A percentile compares a stretch with the other conserved stretches of the same genome.
These are phyloP conservation scores for Turritopsis dohrnii DNA, from an alignment of 30 jellyfish, hydroid and myxozoan genomes.

Conservation along the genomic window DNA sequence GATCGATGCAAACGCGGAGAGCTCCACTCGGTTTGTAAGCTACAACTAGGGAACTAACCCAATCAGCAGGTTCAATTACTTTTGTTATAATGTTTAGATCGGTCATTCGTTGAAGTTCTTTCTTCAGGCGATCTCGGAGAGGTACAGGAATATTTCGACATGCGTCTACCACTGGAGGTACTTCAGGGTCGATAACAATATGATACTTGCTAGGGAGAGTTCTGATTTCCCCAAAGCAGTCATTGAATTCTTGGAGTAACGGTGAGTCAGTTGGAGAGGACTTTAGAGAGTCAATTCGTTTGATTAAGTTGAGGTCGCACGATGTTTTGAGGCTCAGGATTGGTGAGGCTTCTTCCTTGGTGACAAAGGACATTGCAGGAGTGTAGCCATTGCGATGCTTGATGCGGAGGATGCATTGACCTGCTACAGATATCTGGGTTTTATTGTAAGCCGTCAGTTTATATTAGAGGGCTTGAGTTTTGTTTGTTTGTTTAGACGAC, in stretches of 20 bases:
- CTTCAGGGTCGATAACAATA: slow-evolving; percentile 47
- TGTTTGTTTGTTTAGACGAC: too few species aligned
- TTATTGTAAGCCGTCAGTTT: slow-evolving; percentile 12
- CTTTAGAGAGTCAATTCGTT: slow-evolving; percentile 5
- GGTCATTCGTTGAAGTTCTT: slow-evolving; percentile 51
- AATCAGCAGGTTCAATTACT: slow-evolving; percentile 62
- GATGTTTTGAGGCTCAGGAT: slow-evolving; percentile 6
- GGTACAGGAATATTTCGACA: slow-evolving; percentile 47
- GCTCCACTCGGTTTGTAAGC: slow-evolving; percentile 61
- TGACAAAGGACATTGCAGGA: slow-evolving; percentile 2
- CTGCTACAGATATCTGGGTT: slow-evolving; percentile 18
- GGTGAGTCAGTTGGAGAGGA: neutral
- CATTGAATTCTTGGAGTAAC: slow-evolving; percentile 28
- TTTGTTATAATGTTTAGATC: slow-evolving; percentile 32
- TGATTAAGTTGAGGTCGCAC: slow-evolving; percentile 3
- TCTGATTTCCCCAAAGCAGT: slow-evolving; percentile 73
- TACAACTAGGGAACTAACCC: slow-evolving; percentile 61
- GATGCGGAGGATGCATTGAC: slow-evolving; percentile 16
- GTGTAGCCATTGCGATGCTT: slow-evolving; percentile 14
- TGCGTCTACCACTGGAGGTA: slow-evolving; percentile 50
- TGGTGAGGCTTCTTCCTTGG: slow-evolving; percentile 10
- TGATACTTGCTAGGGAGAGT: slow-evolving; percentile 55
- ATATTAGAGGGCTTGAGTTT: slow-evolving; percentile 1
- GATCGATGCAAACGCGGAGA: slow-evolving; percentile 68
- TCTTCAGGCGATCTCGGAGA: slow-evolving; percentile 39